These are phyloP conservation scores for Lochmaea capreae DNA, from an alignment of 2,888 invertebrate species.

Conservation along the genomic window DNA sequence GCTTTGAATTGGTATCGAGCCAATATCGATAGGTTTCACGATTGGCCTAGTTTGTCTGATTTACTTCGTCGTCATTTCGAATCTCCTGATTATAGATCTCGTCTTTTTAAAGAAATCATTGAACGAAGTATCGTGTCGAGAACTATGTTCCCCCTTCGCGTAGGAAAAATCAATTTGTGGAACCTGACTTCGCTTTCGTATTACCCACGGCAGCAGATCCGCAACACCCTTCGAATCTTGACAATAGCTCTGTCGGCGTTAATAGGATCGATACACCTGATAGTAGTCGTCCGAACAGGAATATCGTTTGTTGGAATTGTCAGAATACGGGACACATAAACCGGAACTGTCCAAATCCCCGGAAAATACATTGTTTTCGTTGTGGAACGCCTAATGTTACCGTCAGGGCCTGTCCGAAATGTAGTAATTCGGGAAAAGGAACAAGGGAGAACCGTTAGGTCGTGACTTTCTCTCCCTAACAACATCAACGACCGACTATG, in stretches of 20 bases:
- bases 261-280: too few relatives aligned
- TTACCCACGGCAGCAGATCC: not conserved
- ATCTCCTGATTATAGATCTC: not conserved
- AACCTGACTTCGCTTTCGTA: not conserved
- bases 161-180: too few relatives aligned
- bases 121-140: slow-evolving; percentile 22
- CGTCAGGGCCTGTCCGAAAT: not conserved
- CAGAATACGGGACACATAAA: not conserved
- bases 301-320: too few relatives aligned
- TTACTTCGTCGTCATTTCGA: not conserved
- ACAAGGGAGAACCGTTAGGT: not conserved
- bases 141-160: too few relatives aligned
- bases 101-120: not conserved
- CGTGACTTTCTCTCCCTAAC: too few relatives aligned
- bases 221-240: too few relatives aligned
- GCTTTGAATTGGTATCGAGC: too few relatives aligned
- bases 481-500: too few relatives aligned
- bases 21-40: too few relatives aligned
- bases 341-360: slow-evolving; percentile 12
- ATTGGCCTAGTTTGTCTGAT: too few relatives aligned
- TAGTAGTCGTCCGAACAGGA: too few relatives aligned
- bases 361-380: not conserved
- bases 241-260: too few relatives aligned
- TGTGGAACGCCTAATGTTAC: not conserved
- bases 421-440: not conserved